A percentile compares a stretch with the other conserved stretches of the same genome.
Conservation (phyloP, 1,140 invertebrate genomes). For the Octopus bimaculoides region DNA sequence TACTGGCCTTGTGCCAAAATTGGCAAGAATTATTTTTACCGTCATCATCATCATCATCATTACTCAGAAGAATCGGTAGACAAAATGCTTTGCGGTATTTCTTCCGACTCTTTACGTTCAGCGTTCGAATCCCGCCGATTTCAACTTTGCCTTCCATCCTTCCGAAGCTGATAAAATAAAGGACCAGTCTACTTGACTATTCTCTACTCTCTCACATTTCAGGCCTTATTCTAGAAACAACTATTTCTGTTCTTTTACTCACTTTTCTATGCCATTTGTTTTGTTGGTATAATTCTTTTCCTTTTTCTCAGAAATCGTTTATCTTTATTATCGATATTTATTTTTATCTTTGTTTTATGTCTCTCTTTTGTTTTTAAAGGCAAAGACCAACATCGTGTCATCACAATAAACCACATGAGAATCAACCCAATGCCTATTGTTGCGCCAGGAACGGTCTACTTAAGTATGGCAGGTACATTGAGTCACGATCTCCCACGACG, state of each 20-base stretch:
- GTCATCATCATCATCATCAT: too few species aligned
- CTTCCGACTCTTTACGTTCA: too few species aligned
- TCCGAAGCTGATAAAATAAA: neutral
- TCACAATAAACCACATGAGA: constrained; percentile 33
- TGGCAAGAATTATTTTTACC: too few species aligned
- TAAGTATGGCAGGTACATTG: constrained; percentile 37
- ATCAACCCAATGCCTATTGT: constrained; percentile 40
- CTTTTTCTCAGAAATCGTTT: too few species aligned
- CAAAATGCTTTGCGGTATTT: too few species aligned
- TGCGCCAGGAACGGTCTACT: constrained; percentile 39
- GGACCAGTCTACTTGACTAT: neutral
- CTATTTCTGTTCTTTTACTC: neutral
- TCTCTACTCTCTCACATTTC: neutral
- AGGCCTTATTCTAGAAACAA: neutral
- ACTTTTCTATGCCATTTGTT: neutral
- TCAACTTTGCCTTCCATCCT: too few species aligned
- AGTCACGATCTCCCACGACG: constrained; percentile 36
- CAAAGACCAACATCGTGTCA: constrained; percentile 25
- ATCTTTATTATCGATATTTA: too few species aligned
- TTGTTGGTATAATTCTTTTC: too few species aligned
- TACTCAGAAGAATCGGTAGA: too few species aligned
- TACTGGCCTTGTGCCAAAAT: too few species aligned
- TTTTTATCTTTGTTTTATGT: neutral
- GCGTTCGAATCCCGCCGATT: too few species aligned
- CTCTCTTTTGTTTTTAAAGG: constrained; percentile 25